Percentiles rank a stretch among this genome's conserved stretches.
phyloP scores from a whole-genome alignment of 2,113 vertebrate genomes.

The Lagopus muta region DNA sequence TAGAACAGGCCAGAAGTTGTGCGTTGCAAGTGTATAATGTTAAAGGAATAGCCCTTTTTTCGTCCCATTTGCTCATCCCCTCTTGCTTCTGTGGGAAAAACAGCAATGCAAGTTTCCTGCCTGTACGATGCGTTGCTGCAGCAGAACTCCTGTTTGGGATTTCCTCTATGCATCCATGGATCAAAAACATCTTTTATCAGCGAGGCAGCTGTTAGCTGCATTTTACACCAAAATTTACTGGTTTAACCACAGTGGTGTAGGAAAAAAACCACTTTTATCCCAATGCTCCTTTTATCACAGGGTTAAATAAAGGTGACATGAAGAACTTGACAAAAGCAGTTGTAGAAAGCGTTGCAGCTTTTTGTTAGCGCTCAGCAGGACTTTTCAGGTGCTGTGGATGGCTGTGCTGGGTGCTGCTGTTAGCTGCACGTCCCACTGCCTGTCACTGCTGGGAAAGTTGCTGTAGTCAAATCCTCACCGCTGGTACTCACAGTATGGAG shows the following conservation, averaged over 20 bases:
- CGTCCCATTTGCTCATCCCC: not conserved
- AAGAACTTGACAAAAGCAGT: not conserved
- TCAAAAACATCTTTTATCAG: not conserved
- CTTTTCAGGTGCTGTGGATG: not conserved
- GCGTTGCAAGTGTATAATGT: not conserved
- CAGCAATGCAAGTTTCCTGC: not conserved
- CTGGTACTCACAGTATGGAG: accelerated
- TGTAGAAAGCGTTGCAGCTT: not conserved
- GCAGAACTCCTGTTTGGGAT: not conserved
- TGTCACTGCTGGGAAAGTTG: not conserved
- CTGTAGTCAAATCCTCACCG: not conserved
- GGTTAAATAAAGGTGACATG: not conserved
- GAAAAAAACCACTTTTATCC: not conserved
- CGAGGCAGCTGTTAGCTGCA: not conserved
- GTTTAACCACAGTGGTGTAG: not conserved
- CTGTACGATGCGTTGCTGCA: not conserved
- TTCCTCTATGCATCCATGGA: not conserved
- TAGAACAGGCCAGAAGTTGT: not conserved
- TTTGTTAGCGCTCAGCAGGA: not conserved
- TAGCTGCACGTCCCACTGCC: not conserved
- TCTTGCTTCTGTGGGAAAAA: not conserved
- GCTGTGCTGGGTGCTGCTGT: not conserved
- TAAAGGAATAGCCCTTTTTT: not conserved
- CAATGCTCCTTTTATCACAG: not conserved
- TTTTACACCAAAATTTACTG: not conserved